Evolutionary conservation across 2,797 vertebrate species (phyloP).

Genomic region (Etheostoma nigrum): DNA sequence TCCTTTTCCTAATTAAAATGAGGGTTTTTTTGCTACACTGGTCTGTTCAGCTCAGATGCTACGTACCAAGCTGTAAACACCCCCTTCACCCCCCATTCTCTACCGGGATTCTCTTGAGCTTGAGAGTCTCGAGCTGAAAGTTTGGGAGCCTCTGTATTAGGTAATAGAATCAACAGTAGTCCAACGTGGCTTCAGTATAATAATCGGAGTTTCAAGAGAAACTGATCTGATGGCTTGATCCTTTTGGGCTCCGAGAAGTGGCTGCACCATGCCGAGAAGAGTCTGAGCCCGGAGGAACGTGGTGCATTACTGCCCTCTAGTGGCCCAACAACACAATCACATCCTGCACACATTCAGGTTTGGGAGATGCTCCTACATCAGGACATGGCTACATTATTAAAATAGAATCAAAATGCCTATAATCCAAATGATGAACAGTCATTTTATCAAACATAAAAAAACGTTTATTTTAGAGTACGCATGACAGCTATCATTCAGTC

Average conservation of each 20-base stretch:
- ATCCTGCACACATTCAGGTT: background rate
- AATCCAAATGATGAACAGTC: background rate
- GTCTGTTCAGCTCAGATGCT: no score
- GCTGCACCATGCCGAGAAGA: background rate
- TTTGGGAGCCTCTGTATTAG: no score
- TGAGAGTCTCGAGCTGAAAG: no score
- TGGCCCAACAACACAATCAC: background rate
- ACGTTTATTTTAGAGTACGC: slow-evolving; percentile 70
- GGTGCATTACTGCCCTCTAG: slow-evolving; percentile 37
- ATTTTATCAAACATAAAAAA: slow-evolving; percentile 31
- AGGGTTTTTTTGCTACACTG: no score
- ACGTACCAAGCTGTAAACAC: no score
- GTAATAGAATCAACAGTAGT: no score
- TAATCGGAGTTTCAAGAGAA: background rate
- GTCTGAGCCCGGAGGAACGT: background rate
- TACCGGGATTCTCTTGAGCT: no score
- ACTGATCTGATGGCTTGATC: background rate
- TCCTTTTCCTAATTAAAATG: no score
- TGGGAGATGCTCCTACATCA: background rate
- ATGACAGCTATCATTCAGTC: slow-evolving; percentile 40
- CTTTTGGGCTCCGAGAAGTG: no score
- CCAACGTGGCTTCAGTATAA: background rate
- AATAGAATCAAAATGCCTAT: background rate
- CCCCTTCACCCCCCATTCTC: no score
- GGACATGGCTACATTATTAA: background rate